These are phyloP conservation scores for Eulimnadia texana DNA, from an alignment of 1,140 invertebrate species.

Conservation along the genomic window DNA sequence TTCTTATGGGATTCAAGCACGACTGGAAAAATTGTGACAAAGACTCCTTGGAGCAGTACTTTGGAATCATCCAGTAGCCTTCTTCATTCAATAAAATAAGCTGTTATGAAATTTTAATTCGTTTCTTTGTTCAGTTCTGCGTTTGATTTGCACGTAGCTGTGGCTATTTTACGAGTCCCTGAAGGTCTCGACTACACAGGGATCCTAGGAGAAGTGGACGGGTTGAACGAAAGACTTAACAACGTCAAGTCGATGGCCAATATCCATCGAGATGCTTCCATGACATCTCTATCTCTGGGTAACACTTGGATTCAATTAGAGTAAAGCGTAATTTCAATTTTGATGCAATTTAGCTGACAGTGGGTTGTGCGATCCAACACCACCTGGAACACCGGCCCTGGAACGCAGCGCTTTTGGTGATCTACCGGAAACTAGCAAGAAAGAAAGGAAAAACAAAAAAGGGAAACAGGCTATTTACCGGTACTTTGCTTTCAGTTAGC, in stretches of 20 bases:
- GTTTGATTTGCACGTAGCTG: slow-evolving; percentile 77
- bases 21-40: slow-evolving; percentile 66
- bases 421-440: background rate
- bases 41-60: slow-evolving; percentile 64
- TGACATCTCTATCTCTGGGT: background rate
- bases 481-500: too few species aligned
- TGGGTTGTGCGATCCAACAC: background rate
- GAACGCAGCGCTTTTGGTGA: background rate
- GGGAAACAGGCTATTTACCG: background rate
- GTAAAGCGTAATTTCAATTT: too few species aligned
- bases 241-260: background rate
- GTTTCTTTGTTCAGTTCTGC: slow-evolving; percentile 76
- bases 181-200: slow-evolving; percentile 57
- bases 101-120: too few species aligned
- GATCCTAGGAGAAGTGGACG: slow-evolving; percentile 30
- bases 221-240: background rate
- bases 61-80: slow-evolving; percentile 87
- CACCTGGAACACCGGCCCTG: slow-evolving; percentile 4
- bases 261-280: background rate
- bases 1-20: slow-evolving; percentile 67
- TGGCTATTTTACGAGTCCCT: slow-evolving; percentile 70
- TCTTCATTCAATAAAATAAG: too few species aligned
- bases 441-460: background rate
- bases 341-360: too few species aligned
- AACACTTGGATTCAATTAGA: too few species aligned